Evolutionary conservation across 2,113 vertebrate species (phyloP).

Genomic region (Perca schrenkii): DNA sequence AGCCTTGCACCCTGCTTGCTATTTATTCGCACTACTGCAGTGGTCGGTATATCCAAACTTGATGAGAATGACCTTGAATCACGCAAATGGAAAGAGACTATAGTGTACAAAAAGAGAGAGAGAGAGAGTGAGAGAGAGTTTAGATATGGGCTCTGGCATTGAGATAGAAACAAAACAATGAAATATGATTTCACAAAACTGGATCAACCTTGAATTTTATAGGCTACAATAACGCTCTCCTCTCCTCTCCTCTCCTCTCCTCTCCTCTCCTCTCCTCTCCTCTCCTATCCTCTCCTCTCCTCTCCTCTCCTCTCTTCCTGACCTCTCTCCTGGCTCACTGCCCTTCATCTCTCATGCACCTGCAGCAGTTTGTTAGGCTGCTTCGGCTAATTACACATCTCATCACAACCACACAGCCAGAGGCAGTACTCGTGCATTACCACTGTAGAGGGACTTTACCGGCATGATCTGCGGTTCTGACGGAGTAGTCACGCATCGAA

Average conservation of each 20-base stretch:
- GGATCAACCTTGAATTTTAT: constrained; percentile 40
- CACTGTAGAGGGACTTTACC: constrained; percentile 47
- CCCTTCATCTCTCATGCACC: constrained; percentile 69
- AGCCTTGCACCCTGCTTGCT: constrained; percentile 8
- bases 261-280: background rate
- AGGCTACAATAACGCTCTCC: constrained; percentile 16
- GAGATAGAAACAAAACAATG: constrained; percentile 17
- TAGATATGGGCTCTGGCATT: background rate
- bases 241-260: constrained; percentile 1
- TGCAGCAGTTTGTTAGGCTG: constrained; percentile 74
- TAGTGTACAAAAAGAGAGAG: background rate
- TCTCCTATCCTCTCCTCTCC: constrained; percentile 36
- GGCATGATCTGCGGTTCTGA: constrained; percentile 38
- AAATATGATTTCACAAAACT: constrained; percentile 29
- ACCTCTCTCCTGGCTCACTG: constrained; percentile 57
- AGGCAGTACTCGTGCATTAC: constrained; percentile 55
- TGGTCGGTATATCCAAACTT: background rate
- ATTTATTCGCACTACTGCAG: constrained; percentile 35
- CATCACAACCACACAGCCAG: constrained; percentile 63
- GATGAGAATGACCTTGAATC: constrained; percentile 13
- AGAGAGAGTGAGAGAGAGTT: background rate
- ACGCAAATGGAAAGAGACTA: constrained; percentile 3
- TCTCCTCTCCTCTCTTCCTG: background rate
- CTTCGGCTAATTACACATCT: constrained; percentile 77
- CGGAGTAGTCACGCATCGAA: constrained; percentile 35